phyloP scores from a whole-genome alignment of 2,797 vertebrate species.

The Acestrorhynchus altus region DNA sequence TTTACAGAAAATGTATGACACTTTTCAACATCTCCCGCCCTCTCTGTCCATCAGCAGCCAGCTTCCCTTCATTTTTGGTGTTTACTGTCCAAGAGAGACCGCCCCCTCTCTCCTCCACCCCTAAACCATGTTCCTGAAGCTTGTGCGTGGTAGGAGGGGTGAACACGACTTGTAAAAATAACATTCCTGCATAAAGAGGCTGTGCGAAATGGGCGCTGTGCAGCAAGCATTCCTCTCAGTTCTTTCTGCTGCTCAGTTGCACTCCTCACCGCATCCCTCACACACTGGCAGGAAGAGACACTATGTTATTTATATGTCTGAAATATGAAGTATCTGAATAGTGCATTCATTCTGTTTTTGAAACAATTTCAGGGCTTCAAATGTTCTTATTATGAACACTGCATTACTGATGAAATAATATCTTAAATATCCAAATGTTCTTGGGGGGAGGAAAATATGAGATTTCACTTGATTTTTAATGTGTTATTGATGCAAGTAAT shows the following conservation, averaged over 20 bases:
- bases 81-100: slow-evolving; percentile 52
- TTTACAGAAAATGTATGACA: slow-evolving; percentile 71
- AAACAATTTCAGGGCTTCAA: too few species aligned
- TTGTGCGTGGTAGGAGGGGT: slow-evolving; percentile 43
- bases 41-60: slow-evolving; percentile 33
- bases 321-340: neutral
- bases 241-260: slow-evolving; percentile 39
- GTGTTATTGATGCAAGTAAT: too few species aligned
- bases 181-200: slow-evolving; percentile 78
- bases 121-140: slow-evolving; percentile 44
- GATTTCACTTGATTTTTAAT: too few species aligned
- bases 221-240: slow-evolving; percentile 71
- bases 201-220: slow-evolving; percentile 68
- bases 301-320: neutral
- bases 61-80: slow-evolving; percentile 54
- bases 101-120: slow-evolving; percentile 42
- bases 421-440: too few species aligned
- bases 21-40: slow-evolving; percentile 61
- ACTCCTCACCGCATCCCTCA: neutral
- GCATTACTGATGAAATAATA: too few species aligned
- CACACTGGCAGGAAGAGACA: neutral
- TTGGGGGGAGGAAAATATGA: too few species aligned
- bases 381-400: too few species aligned
- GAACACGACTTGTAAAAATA: slow-evolving; percentile 70
- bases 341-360: too few species aligned